phyloP scores from a whole-genome alignment of 1,140 invertebrate genomes.

The Drepana arcuata region DNA sequence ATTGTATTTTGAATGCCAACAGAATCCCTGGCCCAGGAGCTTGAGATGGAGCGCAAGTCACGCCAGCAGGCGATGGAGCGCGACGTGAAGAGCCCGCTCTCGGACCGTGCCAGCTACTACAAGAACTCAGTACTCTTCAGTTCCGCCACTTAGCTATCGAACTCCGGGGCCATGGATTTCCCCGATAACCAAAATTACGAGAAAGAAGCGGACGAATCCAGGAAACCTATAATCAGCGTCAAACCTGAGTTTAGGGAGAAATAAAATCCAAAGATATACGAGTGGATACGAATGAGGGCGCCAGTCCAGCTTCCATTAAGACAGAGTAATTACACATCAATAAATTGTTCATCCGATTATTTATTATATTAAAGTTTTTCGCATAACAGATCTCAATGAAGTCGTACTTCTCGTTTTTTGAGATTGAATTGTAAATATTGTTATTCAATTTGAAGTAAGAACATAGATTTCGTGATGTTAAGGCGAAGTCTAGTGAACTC shows the following conservation, averaged over 20 bases:
- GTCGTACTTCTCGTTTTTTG: slow-evolving; percentile 41
- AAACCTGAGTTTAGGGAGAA: slow-evolving; percentile 69
- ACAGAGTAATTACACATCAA: slow-evolving; percentile 21
- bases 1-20: slow-evolving; percentile 32
- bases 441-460: slow-evolving; percentile 48
- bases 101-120: slow-evolving; percentile 85
- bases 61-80: slow-evolving; percentile 84
- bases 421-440: slow-evolving; percentile 67
- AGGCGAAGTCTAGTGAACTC: slow-evolving; percentile 42
- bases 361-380: slow-evolving; percentile 34
- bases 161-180: slow-evolving; percentile 54
- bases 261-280: slow-evolving; percentile 36
- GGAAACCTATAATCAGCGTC: slow-evolving; percentile 70
- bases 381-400: slow-evolving; percentile 53
- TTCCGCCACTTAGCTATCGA: slow-evolving; percentile 82
- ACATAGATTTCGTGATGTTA: slow-evolving; percentile 40
- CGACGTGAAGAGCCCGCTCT: slow-evolving; percentile 87
- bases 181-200: slow-evolving; percentile 42
- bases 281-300: slow-evolving; percentile 3
- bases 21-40: slow-evolving; percentile 88
- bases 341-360: slow-evolving; percentile 39
- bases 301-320: slow-evolving; percentile 5
- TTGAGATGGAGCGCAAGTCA: slow-evolving; percentile 87
- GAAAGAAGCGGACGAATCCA: slow-evolving; percentile 41
- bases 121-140: slow-evolving; percentile 89